Conservation (phyloP, 2,888 invertebrate genomes). For the Lasioglossum villosulum region DNA sequence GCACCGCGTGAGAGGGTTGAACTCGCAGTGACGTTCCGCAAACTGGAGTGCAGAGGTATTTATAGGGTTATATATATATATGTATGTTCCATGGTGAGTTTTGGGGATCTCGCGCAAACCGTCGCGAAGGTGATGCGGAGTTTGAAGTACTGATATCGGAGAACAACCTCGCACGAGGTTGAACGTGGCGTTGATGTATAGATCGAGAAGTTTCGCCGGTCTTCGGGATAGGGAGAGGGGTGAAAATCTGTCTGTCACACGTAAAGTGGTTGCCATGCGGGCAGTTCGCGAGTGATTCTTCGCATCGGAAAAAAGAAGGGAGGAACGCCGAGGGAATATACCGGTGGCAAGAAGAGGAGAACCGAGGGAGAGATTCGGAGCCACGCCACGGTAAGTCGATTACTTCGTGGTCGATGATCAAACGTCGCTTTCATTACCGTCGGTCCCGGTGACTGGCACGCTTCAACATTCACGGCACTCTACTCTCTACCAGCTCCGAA, state of each 20-base stretch:
- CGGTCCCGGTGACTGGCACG: conserved; percentile 48
- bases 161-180: neutral
- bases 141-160: neutral
- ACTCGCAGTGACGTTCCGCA: neutral
- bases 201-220: neutral
- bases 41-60: neutral
- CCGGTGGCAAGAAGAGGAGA: conserved; percentile 8
- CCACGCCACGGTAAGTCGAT: conserved; percentile 76
- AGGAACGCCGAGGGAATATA: neutral
- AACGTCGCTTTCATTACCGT: conserved; percentile 70
- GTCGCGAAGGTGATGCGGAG: neutral
- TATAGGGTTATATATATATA: neutral
- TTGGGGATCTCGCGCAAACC: neutral
- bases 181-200: neutral
- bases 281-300: conserved; percentile 72
- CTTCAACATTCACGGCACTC: conserved; percentile 47
- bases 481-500: conserved; percentile 23
- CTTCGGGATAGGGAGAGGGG: neutral
- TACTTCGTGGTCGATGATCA: conserved; percentile 74
- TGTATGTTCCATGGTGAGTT: neutral
- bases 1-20: neutral
- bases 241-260: conserved; percentile 13
- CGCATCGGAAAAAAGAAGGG: conserved; percentile 23
- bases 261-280: conserved; percentile 54
- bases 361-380: conserved; percentile 39